These are phyloP conservation scores for Arctia plantaginis DNA, from an alignment of 2,888 invertebrate genomes.

Conservation along the genomic window DNA sequence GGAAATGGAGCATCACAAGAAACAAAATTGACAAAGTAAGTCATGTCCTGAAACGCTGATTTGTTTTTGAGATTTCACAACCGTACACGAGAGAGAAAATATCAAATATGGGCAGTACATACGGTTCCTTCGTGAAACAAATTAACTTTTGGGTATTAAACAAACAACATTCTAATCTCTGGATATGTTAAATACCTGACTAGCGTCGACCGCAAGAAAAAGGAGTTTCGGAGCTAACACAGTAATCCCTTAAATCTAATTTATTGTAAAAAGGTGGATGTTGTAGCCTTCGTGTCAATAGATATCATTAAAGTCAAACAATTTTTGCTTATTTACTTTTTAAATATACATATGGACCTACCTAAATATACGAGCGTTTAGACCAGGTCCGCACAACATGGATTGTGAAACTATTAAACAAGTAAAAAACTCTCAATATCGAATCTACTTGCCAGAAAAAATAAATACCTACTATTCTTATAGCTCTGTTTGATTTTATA, in stretches of 20 bases:
- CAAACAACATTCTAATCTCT: neutral
- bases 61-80: neutral
- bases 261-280: neutral
- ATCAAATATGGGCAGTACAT: neutral
- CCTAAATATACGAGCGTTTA: neutral
- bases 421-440: neutral
- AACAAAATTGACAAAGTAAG: neutral
- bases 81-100: neutral
- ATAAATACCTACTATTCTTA: neutral
- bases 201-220: neutral
- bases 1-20: too few relatives aligned
- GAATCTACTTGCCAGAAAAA: neutral
- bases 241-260: neutral
- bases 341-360: neutral
- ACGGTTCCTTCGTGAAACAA: neutral
- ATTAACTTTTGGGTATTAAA: neutral
- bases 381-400: neutral
- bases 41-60: neutral
- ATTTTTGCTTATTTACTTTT: neutral
- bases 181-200: neutral
- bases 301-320: neutral
- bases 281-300: neutral
- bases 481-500: neutral
- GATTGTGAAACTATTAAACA: neutral
- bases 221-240: neutral